These are phyloP conservation scores for Pelagia noctiluca DNA, from an alignment of 30 jellyfish, hydroid and myxozoan genomes.

Conservation along the genomic window DNA sequence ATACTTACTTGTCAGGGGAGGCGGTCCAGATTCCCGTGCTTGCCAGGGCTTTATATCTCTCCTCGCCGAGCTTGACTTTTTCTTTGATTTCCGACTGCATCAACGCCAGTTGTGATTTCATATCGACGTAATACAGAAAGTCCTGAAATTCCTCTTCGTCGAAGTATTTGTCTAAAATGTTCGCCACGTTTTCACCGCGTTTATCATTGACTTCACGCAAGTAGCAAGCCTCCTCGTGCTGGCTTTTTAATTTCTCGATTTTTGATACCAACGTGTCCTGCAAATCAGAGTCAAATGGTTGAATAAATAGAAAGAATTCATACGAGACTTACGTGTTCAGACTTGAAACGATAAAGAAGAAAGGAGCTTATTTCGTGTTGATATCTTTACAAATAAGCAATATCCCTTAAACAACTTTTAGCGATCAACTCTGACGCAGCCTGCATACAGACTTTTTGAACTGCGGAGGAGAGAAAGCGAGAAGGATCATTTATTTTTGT, in stretches of 20 bases:
- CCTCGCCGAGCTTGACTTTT: slow-evolving; percentile 97
- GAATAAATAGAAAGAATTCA: background rate
- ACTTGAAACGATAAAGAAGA: slow-evolving; percentile 9
- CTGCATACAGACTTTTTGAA: too few relatives aligned
- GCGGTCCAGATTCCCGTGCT: slow-evolving; percentile 62
- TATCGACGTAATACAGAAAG: slow-evolving; percentile 92
- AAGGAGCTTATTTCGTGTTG: too few relatives aligned
- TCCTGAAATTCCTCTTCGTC: slow-evolving; percentile 94
- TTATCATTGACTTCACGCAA: slow-evolving; percentile 94
- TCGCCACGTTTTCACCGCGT: slow-evolving; percentile 98
- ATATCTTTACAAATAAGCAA: too few relatives aligned
- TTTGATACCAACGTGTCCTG: slow-evolving; percentile 82
- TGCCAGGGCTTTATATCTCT: slow-evolving; percentile 85
- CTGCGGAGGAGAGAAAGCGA: too few relatives aligned
- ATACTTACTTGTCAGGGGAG: background rate
- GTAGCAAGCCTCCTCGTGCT: slow-evolving; percentile 96
- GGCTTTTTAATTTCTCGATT: slow-evolving; percentile 88
- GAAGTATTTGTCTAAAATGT: slow-evolving; percentile 85
- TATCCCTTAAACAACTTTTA: too few relatives aligned
- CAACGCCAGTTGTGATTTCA: slow-evolving; percentile 95
- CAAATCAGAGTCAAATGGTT: background rate
- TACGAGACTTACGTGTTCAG: too few relatives aligned
- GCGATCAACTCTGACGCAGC: too few relatives aligned
- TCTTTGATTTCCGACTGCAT: slow-evolving; percentile 98
- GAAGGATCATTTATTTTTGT: too few relatives aligned